Evolutionary conservation across 2,797 vertebrate species (phyloP).

Genomic region (Triplophysa yarkandensis): DNA sequence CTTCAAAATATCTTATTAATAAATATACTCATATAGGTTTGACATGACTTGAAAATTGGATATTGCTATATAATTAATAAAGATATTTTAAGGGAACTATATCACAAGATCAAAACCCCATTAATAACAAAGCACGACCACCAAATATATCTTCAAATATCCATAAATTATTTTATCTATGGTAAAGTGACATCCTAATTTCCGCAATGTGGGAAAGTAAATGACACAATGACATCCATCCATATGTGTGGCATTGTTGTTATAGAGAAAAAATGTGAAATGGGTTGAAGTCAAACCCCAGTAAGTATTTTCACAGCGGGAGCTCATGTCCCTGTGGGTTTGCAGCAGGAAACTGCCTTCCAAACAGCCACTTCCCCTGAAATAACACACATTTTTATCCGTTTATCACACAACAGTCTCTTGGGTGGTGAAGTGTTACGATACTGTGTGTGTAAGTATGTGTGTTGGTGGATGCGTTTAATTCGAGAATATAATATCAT

Average conservation of each 20-base stretch:
- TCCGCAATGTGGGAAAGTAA: neutral
- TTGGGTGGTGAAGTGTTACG: constrained; percentile 21
- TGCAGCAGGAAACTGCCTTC: constrained; percentile 60
- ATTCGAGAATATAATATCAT: constrained; percentile 18
- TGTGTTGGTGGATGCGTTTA: constrained; percentile 4
- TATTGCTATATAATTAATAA: too few species aligned
- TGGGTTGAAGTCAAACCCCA: constrained; percentile 27
- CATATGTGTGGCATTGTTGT: constrained; percentile 31
- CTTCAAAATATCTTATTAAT: too few species aligned
- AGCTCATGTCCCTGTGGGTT: constrained; percentile 45
- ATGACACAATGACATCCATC: neutral
- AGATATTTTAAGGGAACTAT: too few species aligned
- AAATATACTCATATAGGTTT: too few species aligned
- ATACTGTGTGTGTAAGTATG: neutral
- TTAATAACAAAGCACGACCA: too few species aligned
- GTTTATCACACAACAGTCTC: constrained; percentile 46
- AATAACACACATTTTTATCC: constrained; percentile 60
- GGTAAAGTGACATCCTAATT: neutral
- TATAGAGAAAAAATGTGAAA: constrained; percentile 48
- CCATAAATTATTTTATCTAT: neutral
- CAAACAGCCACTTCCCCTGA: constrained; percentile 60
- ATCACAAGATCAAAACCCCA: too few species aligned
- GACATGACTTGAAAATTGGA: too few species aligned
- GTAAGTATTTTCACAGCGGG: constrained; percentile 58
- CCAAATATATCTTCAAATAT: neutral